Percentiles rank a stretch among this genome's conserved stretches.
Evolutionary conservation across 2,888 invertebrate genomes (phyloP).

Genomic region (Resseliella maxima): DNA sequence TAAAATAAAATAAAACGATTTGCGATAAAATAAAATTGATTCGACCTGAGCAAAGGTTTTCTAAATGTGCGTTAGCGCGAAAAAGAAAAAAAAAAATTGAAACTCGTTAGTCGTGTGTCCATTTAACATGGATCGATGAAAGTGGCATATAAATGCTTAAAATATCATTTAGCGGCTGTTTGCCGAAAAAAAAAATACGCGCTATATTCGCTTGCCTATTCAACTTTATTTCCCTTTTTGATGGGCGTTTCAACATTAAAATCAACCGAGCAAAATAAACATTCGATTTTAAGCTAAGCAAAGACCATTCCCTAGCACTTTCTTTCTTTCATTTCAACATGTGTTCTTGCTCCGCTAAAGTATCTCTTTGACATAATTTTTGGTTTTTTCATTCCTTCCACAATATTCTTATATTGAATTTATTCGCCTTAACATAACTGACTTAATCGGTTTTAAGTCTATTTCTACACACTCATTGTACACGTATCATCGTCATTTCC

Average conservation of each 20-base stretch:
- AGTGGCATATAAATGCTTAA: conserved; percentile 19
- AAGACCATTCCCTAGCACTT: background rate
- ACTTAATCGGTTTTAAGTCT: background rate
- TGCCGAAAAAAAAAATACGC: background rate
- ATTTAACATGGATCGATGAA: conserved; percentile 18
- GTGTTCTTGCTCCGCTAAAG: too few relatives aligned
- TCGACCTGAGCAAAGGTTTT: too few relatives aligned
- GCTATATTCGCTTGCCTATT: background rate
- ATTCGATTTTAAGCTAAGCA: background rate
- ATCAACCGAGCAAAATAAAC: conserved; percentile 9
- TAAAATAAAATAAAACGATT: background rate
- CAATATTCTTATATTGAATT: background rate
- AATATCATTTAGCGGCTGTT: background rate
- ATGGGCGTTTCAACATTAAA: conserved; percentile 6
- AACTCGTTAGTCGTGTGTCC: conserved; percentile 30
- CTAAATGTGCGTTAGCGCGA: too few relatives aligned
- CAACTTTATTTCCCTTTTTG: conserved; percentile 1
- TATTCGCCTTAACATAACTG: background rate
- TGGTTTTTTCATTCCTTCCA: background rate
- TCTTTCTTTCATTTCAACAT: background rate
- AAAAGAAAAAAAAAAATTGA: background rate
- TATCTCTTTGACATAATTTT: conserved; percentile 8
- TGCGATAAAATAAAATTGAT: background rate
- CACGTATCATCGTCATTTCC: background rate
- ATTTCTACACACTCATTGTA: background rate